Percentiles rank a stretch among this genome's conserved stretches.
phyloP scores from a whole-genome alignment of 2,888 invertebrate genomes.

The Drosophila lacicola region DNA sequence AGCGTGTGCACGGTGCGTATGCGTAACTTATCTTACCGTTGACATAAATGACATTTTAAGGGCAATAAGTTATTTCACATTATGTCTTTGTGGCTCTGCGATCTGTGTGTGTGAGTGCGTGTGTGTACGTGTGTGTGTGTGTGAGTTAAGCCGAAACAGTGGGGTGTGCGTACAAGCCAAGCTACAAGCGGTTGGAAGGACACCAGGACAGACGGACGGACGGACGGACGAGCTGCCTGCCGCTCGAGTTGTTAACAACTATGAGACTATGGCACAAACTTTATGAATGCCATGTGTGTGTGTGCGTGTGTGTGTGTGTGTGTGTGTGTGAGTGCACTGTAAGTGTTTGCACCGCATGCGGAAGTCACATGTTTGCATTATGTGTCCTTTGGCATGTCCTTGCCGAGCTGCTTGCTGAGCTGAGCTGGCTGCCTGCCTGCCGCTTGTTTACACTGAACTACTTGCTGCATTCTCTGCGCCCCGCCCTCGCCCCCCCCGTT shows the following conservation, averaged over 20 bases:
- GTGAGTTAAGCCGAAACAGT: constrained; percentile 47
- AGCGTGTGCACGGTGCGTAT: constrained; percentile 64
- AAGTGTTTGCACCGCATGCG: constrained; percentile 82
- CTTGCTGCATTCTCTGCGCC: constrained; percentile 52
- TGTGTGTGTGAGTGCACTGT: constrained; percentile 44
- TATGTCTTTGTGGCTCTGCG: constrained; percentile 63
- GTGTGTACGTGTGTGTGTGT: constrained; percentile 13
- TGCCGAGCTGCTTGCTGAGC: constrained; percentile 46
- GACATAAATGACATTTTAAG: constrained; percentile 82
- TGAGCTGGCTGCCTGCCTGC: constrained; percentile 26
- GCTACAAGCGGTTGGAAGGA: constrained; percentile 76
- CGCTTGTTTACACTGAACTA: constrained; percentile 74
- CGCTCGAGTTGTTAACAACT: constrained; percentile 81
- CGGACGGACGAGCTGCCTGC: constrained; percentile 37
- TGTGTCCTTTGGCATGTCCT: constrained; percentile 82
- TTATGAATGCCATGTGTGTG: constrained; percentile 68
- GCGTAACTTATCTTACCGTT: constrained; percentile 82
- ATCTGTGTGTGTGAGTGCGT: constrained; percentile 9
- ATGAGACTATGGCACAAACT: constrained; percentile 77
- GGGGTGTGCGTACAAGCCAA: constrained; percentile 67
- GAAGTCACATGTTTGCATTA: constrained; percentile 81
- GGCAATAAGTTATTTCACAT: constrained; percentile 81
- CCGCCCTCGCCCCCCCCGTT: background rate
- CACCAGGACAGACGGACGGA: constrained; percentile 30
- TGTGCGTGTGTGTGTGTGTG: constrained; percentile 13